Conservation (phyloP, 2,888 invertebrate species). For the Drosophila austrosaltans region DNA sequence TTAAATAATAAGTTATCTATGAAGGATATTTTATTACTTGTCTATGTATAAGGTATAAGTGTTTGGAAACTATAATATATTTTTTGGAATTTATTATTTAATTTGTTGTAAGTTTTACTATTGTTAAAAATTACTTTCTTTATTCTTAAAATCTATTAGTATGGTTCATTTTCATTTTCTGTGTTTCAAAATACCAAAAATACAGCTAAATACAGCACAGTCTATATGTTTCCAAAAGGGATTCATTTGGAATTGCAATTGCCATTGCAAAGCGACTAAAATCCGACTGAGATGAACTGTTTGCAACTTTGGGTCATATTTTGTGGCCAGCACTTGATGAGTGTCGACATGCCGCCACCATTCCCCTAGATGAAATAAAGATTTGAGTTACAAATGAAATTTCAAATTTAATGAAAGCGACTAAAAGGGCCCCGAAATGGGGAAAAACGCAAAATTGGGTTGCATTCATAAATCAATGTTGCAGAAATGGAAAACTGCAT, state of each 20-base stretch:
- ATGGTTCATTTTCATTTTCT: too few relatives aligned
- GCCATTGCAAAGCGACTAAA: neutral
- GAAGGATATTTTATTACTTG: neutral
- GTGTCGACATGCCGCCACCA: neutral
- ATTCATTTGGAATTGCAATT: neutral
- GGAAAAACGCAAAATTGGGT: slow-evolving; percentile 7
- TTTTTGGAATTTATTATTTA: too few relatives aligned
- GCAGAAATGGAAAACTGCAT: slow-evolving; percentile 29
- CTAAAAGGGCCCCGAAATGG: neutral
- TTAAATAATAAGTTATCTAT: neutral
- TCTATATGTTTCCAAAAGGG: neutral
- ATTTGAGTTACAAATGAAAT: slow-evolving; percentile 7
- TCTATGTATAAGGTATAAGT: neutral
- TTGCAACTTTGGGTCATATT: neutral
- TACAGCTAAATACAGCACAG: neutral
- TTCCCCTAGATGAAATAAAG: neutral
- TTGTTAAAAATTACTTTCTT: too few relatives aligned
- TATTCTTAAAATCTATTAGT: too few relatives aligned
- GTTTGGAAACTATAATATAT: too few relatives aligned
- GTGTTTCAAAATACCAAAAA: neutral
- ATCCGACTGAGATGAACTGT: neutral
- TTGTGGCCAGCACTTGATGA: neutral
- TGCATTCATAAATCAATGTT: slow-evolving; percentile 19
- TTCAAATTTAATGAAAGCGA: neutral
- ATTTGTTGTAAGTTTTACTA: neutral